Evolutionary conservation across 2,888 invertebrate genomes (phyloP), one percentile per base, ranked within the genome.

Genomic region (Antheraea yamamai): DNA sequence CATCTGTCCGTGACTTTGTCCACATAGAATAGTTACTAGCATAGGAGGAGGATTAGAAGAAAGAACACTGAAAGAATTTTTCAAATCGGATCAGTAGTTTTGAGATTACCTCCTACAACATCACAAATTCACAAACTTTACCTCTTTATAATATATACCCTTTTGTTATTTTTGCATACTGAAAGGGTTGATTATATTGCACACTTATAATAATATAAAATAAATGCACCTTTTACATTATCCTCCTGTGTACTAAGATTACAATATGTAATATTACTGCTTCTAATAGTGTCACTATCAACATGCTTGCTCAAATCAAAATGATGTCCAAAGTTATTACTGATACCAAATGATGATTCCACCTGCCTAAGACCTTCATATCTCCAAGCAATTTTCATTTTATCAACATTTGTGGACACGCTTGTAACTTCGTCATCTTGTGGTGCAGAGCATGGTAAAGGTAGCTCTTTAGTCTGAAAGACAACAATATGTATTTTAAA

Each of bases 301-400:
- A 98, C 97, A 80, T 95, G 95, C 88, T 96, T 97, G 77, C 97
- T 97, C 39, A 98, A 92, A 92, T 98, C 98, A 92, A 97, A 98
- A 86, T 97, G 96, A 88, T 98, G 97, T 0, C 98, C 97, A 90
- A 97, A 96, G 80, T 89, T 92, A 70, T 91, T 89, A 79, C 87
- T 91, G 78, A 83, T 91, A 81, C 92, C 95, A 92, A 90, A 94
- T 81, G 88, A 95, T 82, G 84, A 93, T 79, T 97, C 96, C 0
- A 96, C 95, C 76, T 96, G 94, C 52, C 96, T 96, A 80, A 98
- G 95, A 78, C 97, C 97, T 86, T 97, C 97, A 90, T 98, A 98
- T 77, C 98, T 95, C 97, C 98, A 98, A 0, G 98, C 98, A 88
- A 98, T 98, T 88, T 97, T 97, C 96, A 98, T 96, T 81, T 97